Evolutionary conservation across 2,113 vertebrate genomes (phyloP).

Genomic region (Acanthisitta chloris): DNA sequence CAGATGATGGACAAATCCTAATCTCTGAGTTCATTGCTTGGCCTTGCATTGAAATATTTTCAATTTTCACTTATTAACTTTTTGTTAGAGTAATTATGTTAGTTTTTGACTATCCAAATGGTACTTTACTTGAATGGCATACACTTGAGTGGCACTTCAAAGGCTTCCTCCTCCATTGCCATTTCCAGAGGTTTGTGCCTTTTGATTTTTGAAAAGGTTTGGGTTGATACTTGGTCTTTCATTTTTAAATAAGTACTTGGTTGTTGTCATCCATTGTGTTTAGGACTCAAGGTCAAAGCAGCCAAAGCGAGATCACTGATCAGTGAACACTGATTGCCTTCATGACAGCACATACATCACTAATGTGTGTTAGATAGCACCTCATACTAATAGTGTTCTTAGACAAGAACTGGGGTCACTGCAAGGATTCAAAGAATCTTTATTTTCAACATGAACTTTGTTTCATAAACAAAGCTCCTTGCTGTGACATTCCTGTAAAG

Average conservation of each 20-base stretch:
- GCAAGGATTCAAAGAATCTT: not conserved
- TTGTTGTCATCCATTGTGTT: not conserved
- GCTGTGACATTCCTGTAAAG: not conserved
- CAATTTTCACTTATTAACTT: not conserved
- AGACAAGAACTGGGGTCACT: not conserved
- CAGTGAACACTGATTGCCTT: not conserved
- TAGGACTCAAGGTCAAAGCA: not conserved
- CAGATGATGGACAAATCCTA: not conserved
- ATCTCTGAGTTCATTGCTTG: not conserved
- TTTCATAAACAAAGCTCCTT: not conserved
- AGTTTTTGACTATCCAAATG: not conserved
- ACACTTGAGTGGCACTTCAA: not conserved
- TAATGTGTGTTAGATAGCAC: not conserved
- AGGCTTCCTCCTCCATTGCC: not conserved
- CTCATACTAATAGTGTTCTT: not conserved
- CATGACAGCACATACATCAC: not conserved
- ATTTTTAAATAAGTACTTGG: not conserved
- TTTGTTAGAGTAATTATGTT: not conserved
- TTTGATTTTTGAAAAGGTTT: not conserved
- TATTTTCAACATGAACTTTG: not conserved
- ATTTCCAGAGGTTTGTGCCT: not conserved
- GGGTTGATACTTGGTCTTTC: not conserved
- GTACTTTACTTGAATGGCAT: not conserved
- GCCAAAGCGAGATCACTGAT: fast-evolving
- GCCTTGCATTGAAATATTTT: not conserved